Evolutionary conservation across 2,888 invertebrate species (phyloP).

Genomic region (Drosophila maculinotata): DNA sequence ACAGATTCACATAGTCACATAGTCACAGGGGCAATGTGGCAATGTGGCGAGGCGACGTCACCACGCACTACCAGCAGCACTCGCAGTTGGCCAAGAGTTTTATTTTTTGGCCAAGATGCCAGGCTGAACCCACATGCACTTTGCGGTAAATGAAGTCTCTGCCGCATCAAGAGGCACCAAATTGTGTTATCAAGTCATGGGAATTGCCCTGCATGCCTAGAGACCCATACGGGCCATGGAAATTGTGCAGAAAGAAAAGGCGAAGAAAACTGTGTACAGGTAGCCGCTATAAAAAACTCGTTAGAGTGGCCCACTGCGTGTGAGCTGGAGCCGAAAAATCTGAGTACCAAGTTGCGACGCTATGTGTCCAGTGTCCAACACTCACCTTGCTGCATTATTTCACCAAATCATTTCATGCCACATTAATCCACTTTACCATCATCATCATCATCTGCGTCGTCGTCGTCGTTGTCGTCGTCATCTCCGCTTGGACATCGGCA

Average conservation of each 20-base stretch:
- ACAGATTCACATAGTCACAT: too few species aligned
- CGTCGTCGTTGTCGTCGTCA: constrained; percentile 26
- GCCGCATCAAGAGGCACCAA: constrained; percentile 53
- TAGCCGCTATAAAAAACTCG: constrained; percentile 72
- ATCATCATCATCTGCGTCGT: constrained; percentile 51
- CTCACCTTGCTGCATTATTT: constrained; percentile 56
- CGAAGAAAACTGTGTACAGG: constrained; percentile 59
- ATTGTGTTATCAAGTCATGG: constrained; percentile 80
- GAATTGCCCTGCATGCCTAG: constrained; percentile 74
- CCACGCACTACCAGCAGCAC: constrained; percentile 35
- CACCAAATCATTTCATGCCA: constrained; percentile 66
- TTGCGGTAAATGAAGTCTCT: constrained; percentile 74
- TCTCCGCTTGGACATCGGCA: constrained; percentile 58
- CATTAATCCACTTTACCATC: constrained; percentile 65
- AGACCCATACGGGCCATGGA: constrained; percentile 65
- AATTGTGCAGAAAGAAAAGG: constrained; percentile 45
- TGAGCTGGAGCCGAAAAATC: constrained; percentile 51
- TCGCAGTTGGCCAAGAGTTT: constrained; percentile 33
- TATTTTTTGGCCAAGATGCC: constrained; percentile 44
- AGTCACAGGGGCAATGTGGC: too few species aligned
- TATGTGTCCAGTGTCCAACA: constrained; percentile 48
- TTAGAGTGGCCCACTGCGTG: constrained; percentile 73
- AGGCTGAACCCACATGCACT: constrained; percentile 77
- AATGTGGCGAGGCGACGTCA: constrained; percentile 27
- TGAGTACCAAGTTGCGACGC: constrained; percentile 13